A percentile compares a stretch with the other conserved stretches of the same genome.
These are phyloP conservation scores for Leptinotarsa haldemani DNA, from an alignment of 2,888 invertebrate genomes.

Conservation along the genomic window DNA sequence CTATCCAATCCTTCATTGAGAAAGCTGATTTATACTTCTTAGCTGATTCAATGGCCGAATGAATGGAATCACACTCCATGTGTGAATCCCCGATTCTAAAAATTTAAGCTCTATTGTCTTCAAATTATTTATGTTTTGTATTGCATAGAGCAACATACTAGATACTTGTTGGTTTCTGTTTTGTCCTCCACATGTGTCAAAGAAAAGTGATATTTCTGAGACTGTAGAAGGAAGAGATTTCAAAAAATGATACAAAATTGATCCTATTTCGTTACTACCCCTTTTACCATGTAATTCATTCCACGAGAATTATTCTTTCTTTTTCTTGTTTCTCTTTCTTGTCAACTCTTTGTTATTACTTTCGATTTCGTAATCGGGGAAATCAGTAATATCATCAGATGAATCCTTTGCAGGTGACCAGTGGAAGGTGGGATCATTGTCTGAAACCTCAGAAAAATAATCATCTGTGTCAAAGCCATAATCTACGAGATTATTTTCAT, in stretches of 20 bases:
- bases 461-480: too few species aligned
- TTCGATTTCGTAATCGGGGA: background rate
- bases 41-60: conserved; percentile 43
- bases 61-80: conserved; percentile 44
- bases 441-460: too few species aligned
- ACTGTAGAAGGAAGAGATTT: conserved; percentile 16
- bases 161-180: conserved; percentile 50
- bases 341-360: background rate
- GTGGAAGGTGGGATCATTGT: too few species aligned
- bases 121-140: conserved; percentile 43
- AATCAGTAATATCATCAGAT: background rate
- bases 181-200: conserved; percentile 54
- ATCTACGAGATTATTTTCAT: too few species aligned
- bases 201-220: conserved; percentile 42
- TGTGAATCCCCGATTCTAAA: conserved; percentile 37
- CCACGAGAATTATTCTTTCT: conserved; percentile 17
- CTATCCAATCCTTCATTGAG: conserved; percentile 20
- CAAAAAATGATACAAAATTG: conserved; percentile 22
- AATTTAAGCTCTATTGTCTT: conserved; percentile 49
- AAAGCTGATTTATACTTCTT: conserved; percentile 18
- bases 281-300: conserved; percentile 33
- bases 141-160: conserved; percentile 47
- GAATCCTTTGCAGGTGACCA: background rate
- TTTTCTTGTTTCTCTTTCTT: background rate
- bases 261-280: conserved; percentile 53